Conservation (phyloP, 2,888 invertebrate genomes). For the Sesamia inferens region DNA sequence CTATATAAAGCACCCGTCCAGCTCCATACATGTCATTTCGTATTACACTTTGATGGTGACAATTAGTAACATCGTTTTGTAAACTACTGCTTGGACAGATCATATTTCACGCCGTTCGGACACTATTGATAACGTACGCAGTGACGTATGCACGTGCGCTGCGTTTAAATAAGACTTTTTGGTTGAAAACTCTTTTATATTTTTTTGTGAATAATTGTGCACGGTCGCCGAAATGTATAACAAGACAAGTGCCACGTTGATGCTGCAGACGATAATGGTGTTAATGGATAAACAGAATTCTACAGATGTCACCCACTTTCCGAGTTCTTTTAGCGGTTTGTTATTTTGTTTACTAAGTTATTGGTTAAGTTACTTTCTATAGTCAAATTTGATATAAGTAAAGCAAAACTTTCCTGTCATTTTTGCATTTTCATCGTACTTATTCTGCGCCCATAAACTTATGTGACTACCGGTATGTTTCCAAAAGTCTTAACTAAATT, state of each 20-base stretch:
- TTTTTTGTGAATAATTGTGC: slow-evolving; percentile 55
- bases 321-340: slow-evolving; percentile 81
- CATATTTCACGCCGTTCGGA: slow-evolving; percentile 68
- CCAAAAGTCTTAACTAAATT: background rate
- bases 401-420: background rate
- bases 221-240: slow-evolving; percentile 79
- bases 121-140: slow-evolving; percentile 58
- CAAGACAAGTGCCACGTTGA: slow-evolving; percentile 85
- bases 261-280: slow-evolving; percentile 88
- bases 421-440: slow-evolving; percentile 6
- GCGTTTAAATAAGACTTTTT: slow-evolving; percentile 28
- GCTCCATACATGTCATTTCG: slow-evolving; percentile 75
- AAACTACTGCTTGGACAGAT: slow-evolving; percentile 56
- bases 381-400: background rate
- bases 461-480: background rate
- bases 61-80: slow-evolving; percentile 66
- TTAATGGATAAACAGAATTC: slow-evolving; percentile 87
- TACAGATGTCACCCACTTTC: slow-evolving; percentile 81
- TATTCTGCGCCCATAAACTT: slow-evolving; percentile 4
- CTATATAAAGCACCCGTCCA: slow-evolving; percentile 80
- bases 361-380: background rate
- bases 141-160: slow-evolving; percentile 65
- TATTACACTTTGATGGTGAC: slow-evolving; percentile 71
- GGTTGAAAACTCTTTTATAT: slow-evolving; percentile 29
- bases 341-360: slow-evolving; percentile 59